Percentiles rank a stretch among this genome's conserved stretches.
These are phyloP conservation scores for Rhabdornis inornatus DNA, from an alignment of 2,113 vertebrate genomes.

Conservation along the genomic window DNA sequence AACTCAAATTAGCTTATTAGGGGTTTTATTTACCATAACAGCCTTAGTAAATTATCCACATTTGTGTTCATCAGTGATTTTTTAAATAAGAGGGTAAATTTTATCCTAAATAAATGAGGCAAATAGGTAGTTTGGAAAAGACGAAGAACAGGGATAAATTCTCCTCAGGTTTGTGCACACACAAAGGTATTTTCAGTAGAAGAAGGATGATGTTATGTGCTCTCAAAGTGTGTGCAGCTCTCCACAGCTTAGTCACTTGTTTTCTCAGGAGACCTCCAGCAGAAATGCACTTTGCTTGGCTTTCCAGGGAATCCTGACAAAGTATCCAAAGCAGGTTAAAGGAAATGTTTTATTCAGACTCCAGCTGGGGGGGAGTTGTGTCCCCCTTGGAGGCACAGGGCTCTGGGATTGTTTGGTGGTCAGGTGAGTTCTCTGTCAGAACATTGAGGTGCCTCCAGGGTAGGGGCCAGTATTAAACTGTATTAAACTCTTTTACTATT, in stretches of 20 bases:
- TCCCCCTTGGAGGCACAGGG: neutral
- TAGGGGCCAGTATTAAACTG: neutral
- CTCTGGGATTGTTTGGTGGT: neutral
- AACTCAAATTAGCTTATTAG: neutral
- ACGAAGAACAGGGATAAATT: neutral
- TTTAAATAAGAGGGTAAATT: neutral
- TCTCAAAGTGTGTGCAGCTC: neutral
- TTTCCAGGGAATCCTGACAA: neutral
- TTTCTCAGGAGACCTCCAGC: neutral
- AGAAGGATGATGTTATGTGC: neutral
- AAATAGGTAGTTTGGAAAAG: neutral
- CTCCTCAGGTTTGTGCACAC: neutral
- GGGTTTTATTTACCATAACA: neutral
- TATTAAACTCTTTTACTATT: constrained; percentile 3
- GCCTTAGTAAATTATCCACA: neutral
- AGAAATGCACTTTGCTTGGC: neutral
- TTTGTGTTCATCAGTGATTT: neutral
- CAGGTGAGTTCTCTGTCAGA: neutral
- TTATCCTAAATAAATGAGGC: neutral
- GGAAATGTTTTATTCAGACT: neutral
- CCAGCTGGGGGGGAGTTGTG: neutral
- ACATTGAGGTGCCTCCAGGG: neutral
- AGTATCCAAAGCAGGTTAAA: neutral
- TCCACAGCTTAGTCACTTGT: too few species aligned
- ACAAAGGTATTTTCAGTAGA: neutral